Percentiles rank a stretch among this genome's conserved stretches.
phyloP scores from a whole-genome alignment of 2,888 invertebrate species.

The Phengaris alcon region DNA sequence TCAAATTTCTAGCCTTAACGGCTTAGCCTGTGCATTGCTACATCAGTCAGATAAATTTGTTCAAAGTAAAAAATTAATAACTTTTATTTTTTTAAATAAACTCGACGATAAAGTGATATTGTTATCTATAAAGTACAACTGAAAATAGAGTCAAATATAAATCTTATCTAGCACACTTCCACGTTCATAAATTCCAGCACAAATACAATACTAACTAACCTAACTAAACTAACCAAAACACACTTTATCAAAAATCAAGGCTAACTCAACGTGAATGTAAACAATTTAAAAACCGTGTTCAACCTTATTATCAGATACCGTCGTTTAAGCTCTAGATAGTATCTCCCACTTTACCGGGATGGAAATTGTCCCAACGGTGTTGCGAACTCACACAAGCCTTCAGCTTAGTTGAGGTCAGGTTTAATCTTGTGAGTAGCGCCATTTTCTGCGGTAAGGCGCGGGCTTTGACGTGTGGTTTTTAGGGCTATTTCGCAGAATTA shows the following conservation, averaged over 20 bases:
- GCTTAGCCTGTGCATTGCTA: too few species aligned
- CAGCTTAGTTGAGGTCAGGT: conserved; percentile 14
- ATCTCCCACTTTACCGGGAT: conserved; percentile 13
- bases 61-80: too few species aligned
- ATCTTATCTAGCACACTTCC: too few species aligned
- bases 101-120: too few species aligned
- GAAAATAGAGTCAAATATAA: too few species aligned
- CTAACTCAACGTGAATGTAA: neutral
- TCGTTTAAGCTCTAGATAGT: conserved; percentile 18
- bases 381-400: neutral
- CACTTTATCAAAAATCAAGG: neutral
- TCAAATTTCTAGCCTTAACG: too few species aligned
- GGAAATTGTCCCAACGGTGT: conserved; percentile 2
- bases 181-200: too few species aligned
- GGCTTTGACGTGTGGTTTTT: conserved; percentile 13
- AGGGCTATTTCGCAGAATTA: neutral
- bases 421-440: conserved; percentile 7
- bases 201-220: too few species aligned
- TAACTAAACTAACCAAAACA: neutral
- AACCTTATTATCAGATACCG: conserved; percentile 19
- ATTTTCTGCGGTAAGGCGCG: conserved; percentile 6
- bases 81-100: too few species aligned
- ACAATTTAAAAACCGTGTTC: neutral
- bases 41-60: too few species aligned
- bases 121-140: too few species aligned